These are phyloP conservation scores for Busseola fusca DNA, from an alignment of 2,888 invertebrate species.

Conservation along the genomic window DNA sequence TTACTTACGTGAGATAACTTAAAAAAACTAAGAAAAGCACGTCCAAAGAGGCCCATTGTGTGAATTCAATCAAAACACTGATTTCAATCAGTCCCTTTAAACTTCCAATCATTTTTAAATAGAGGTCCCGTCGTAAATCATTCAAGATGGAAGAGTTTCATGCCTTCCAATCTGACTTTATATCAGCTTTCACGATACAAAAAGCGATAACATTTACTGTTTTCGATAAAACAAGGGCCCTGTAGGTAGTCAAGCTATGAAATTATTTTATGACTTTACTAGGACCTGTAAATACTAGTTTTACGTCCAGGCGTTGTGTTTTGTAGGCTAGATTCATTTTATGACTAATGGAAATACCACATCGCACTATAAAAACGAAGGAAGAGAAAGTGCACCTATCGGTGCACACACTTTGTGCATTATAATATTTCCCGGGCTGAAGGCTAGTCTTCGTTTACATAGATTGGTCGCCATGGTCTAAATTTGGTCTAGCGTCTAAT, in stretches of 20 bases:
- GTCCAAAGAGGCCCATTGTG: not conserved
- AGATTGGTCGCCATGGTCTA: too few relatives aligned
- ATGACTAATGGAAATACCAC: too few relatives aligned
- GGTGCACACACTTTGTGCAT: too few relatives aligned
- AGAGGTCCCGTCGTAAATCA: conserved; percentile 53
- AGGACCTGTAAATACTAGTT: conserved; percentile 31
- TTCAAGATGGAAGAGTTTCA: conserved; percentile 55
- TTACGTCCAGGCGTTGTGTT: conserved; percentile 14
- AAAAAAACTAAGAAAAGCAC: not conserved
- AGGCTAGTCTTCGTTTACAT: too few relatives aligned
- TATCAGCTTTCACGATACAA: conserved; percentile 60
- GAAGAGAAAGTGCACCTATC: too few relatives aligned
- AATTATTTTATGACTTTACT: conserved; percentile 67
- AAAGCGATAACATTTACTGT: conserved; percentile 60
- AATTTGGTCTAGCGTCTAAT: too few relatives aligned
- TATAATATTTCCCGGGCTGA: too few relatives aligned
- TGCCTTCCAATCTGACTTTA: conserved; percentile 61
- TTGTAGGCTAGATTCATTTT: conserved; percentile 7
- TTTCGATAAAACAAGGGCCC: conserved; percentile 60
- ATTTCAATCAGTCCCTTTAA: conserved; percentile 37
- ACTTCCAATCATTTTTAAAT: conserved; percentile 46
- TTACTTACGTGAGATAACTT: not conserved
- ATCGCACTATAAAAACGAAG: too few relatives aligned
- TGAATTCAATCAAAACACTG: conserved; percentile 24
- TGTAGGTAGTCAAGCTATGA: conserved; percentile 60